Percentiles rank a stretch among this genome's conserved stretches.
Conservation (phyloP, 2,797 vertebrate genomes). For the Bradypodion pumilum region DNA sequence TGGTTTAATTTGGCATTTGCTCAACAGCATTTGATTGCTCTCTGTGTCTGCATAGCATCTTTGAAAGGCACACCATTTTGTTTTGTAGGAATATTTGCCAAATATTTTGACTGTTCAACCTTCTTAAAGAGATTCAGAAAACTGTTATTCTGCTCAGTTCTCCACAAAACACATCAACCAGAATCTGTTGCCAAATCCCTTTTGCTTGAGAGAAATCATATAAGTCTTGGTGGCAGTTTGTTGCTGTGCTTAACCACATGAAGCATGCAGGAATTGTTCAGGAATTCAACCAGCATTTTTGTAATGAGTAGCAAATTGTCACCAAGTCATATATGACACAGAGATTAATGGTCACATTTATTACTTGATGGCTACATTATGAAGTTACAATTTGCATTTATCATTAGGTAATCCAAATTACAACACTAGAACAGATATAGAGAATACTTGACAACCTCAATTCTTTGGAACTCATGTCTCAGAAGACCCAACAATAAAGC, state of each 20-base stretch:
- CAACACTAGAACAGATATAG: neutral
- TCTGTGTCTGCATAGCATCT: neutral
- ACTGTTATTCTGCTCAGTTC: neutral
- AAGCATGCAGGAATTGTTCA: too few species aligned
- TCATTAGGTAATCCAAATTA: neutral
- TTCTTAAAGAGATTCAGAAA: too few species aligned
- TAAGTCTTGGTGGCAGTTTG: too few species aligned
- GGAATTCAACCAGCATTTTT: too few species aligned
- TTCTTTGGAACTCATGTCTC: neutral
- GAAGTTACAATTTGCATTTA: neutral
- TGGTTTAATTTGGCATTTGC: neutral
- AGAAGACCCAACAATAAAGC: neutral
- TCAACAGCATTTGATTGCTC: neutral
- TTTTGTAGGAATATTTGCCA: neutral
- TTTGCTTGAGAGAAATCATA: too few species aligned
- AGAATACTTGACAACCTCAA: neutral
- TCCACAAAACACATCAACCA: neutral
- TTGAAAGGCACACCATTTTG: neutral
- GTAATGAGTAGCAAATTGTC: too few species aligned
- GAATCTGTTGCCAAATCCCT: too few species aligned
- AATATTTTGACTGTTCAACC: neutral
- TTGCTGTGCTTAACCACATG: too few species aligned
- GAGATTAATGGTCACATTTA: neutral
- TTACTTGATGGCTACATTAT: neutral
- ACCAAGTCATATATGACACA: too few species aligned